Evolutionary conservation across 2,113 vertebrate genomes (phyloP), one percentile per base, ranked within the genome.

Genomic region (Nothoprocta pentlandii): DNA sequence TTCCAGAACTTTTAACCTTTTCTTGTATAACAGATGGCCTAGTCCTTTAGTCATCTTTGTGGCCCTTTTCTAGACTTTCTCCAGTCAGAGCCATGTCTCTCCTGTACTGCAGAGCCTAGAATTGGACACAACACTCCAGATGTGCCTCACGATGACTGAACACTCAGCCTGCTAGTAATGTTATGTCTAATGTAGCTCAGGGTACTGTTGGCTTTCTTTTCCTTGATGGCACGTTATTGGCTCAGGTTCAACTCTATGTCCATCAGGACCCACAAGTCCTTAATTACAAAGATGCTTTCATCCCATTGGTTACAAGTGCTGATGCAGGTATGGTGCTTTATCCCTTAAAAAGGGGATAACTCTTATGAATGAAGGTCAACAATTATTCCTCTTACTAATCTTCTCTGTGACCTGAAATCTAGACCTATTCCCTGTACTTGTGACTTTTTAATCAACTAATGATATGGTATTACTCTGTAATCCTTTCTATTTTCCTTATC

Each of bases 401-500:
- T 87, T 79, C 17, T 90, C n/a, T n/a, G 36, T 83, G 79, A 92
- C 70, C 64, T 88, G 69, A 89, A 88, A 84, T 93, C 41, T 84
- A 77, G 80, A 71, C 63, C 34, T 10, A 15, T 92, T 80, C 26
- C 47, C 28, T 76, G 42, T 87, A 87, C 62, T 85, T 94, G 75
- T 80, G 61, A 61, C 61, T 85, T 96, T 80, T 22, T 87, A 74
- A 78, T 89, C 34, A 89, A 26, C 75, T 82, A 89, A 82, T 89
- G 32, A 70, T 94, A 93, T 25, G 16, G 17, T 87, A 78, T 90
- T 94, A 36, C 30, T 63, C 61, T 49, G 46, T 96, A 87, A 94
- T 96, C 64, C 81, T 83, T 91, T 79, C 68, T 91, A 5, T 94
- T 94, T 73, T 67, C 73, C 11, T 77, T 95, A 92, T 91, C 68